Percentiles rank a stretch among this genome's conserved stretches.
Evolutionary conservation across 2,888 invertebrate species (phyloP).

Genomic region (Meta bourneti): DNA sequence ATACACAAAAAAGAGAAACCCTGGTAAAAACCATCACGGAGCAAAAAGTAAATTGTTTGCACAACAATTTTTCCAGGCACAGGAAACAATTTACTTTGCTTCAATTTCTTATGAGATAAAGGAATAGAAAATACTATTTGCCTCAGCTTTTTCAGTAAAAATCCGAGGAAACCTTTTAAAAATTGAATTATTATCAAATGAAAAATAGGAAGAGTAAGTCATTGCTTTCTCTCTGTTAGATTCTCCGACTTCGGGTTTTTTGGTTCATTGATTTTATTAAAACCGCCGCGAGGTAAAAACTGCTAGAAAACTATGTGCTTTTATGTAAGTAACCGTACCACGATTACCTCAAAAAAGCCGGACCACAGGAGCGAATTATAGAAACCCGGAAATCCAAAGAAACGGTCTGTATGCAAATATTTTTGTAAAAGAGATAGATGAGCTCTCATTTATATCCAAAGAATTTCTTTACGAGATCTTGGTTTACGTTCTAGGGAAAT

Average conservation of each 20-base stretch:
- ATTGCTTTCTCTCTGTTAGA: neutral
- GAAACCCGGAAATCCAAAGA: neutral
- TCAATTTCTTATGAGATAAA: neutral
- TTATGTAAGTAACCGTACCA: neutral
- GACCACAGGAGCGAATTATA: neutral
- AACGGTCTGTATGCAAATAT: neutral
- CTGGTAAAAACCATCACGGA: neutral
- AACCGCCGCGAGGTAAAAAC: neutral
- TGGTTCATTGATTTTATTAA: neutral
- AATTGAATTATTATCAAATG: neutral
- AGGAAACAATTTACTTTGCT: neutral
- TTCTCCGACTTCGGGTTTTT: neutral
- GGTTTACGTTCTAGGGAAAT: slow-evolving; percentile 30
- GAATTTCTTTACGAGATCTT: slow-evolving; percentile 18
- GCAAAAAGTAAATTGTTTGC: neutral
- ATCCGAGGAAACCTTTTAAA: neutral
- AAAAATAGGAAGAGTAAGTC: neutral
- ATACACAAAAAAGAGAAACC: neutral
- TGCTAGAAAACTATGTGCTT: neutral
- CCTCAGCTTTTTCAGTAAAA: neutral
- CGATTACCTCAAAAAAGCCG: neutral
- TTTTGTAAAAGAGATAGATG: neutral
- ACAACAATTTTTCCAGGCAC: neutral
- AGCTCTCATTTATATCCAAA: neutral
- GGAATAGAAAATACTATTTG: neutral